phyloP scores from a whole-genome alignment of 2,888 invertebrate species.

The Idaea biselata region DNA sequence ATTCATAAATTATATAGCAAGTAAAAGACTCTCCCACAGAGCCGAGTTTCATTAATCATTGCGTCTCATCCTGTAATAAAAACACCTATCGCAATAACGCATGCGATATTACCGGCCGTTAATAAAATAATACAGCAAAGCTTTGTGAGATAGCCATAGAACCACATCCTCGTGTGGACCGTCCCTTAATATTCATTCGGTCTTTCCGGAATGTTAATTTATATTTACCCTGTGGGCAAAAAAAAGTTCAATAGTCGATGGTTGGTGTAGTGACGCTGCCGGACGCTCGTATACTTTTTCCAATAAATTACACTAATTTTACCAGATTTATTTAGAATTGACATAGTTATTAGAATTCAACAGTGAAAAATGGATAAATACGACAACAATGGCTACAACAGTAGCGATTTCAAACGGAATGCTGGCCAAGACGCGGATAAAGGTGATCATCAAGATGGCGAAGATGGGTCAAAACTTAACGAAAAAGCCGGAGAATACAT shows the following conservation, averaged over 20 bases:
- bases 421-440: conserved; percentile 37
- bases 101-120: no score
- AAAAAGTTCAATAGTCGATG: not conserved
- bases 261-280: conserved; percentile 11
- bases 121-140: no score
- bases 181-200: not conserved
- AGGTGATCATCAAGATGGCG: conserved; percentile 68
- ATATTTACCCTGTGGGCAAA: not conserved
- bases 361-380: conserved; percentile 56
- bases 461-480: conserved; percentile 79
- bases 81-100: no score
- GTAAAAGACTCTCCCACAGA: no score
- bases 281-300: conserved; percentile 16
- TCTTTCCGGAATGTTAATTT: not conserved
- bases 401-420: conserved; percentile 73
- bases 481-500: conserved; percentile 90
- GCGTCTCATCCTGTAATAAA: no score
- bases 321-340: conserved; percentile 6
- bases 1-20: no score
- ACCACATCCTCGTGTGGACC: no score
- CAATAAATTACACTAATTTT: conserved; percentile 5
- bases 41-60: no score
- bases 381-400: conserved; percentile 72
- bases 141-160: no score
- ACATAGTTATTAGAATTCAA: conserved; percentile 9